Conservation (phyloP, 2,888 invertebrate species). For the Amphipyra tragopoginis region DNA sequence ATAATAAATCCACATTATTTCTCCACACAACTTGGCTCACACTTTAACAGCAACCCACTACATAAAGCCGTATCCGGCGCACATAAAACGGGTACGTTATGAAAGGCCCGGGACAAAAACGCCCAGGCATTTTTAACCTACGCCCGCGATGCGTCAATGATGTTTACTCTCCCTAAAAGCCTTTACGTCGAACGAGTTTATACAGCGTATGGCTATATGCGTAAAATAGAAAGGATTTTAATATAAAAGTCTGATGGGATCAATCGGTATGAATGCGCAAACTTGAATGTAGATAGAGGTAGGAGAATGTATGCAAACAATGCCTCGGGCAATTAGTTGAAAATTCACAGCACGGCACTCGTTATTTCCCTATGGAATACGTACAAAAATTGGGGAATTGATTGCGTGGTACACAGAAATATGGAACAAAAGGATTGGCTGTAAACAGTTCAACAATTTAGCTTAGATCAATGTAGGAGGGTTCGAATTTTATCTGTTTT, state of each 20-base stretch:
- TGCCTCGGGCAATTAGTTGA: constrained; percentile 51
- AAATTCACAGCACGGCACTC: constrained; percentile 45
- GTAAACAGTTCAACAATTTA: constrained; percentile 11
- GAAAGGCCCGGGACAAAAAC: constrained; percentile 75
- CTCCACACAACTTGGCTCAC: constrained; percentile 29
- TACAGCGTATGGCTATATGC: constrained; percentile 53
- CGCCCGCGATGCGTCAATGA: constrained; percentile 80
- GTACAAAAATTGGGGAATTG: constrained; percentile 41
- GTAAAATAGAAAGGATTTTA: constrained; percentile 57
- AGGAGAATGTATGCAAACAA: constrained; percentile 45
- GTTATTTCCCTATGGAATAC: constrained; percentile 34
- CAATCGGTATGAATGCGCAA: constrained; percentile 62
- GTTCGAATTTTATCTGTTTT: no score
- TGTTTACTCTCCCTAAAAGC: constrained; percentile 86
- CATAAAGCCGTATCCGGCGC: constrained; percentile 48
- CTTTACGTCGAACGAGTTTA: constrained; percentile 67
- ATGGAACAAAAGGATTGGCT: constrained; percentile 20
- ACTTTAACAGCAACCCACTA: constrained; percentile 44
- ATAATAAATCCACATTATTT: constrained; percentile 18
- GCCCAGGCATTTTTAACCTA: constrained; percentile 76
- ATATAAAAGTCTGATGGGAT: constrained; percentile 67
- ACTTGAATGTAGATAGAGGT: constrained; percentile 35
- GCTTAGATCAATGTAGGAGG: constrained; percentile 5
- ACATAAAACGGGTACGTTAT: constrained; percentile 62
- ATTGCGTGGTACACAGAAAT: constrained; percentile 27